Conservation (phyloP, 2,888 invertebrate species). For the Hypomecis atomaria region DNA sequence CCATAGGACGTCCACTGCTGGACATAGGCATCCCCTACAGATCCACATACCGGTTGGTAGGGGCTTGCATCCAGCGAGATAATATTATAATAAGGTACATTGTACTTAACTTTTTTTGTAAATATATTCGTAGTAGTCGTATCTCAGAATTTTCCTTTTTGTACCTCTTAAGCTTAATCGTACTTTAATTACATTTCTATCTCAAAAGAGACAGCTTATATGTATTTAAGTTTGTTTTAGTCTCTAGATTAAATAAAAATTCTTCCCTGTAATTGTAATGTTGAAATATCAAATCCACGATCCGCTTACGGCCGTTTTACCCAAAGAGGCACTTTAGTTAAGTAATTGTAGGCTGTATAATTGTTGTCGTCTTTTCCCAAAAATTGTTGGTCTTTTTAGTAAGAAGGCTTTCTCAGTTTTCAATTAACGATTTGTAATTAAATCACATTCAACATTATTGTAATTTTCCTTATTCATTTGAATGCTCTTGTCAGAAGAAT, state of each 20-base stretch:
- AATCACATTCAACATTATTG: not conserved
- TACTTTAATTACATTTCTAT: not conserved
- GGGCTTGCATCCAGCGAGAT: no score
- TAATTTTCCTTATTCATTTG: not conserved
- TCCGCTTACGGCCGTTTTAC: conserved; percentile 32
- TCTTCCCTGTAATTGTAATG: conserved; percentile 14
- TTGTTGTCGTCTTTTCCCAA: conserved; percentile 17
- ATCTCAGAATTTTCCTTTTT: no score
- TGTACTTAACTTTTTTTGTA: no score
- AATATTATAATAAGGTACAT: no score
- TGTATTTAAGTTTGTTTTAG: not conserved
- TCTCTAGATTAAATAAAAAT: not conserved
- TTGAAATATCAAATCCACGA: conserved; percentile 29
- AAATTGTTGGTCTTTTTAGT: conserved; percentile 8
- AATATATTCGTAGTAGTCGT: no score
- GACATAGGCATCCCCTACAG: no score
- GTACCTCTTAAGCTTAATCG: not conserved
- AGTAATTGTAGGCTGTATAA: conserved; percentile 30
- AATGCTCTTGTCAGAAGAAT: not conserved
- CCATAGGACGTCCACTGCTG: no score
- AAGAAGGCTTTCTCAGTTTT: not conserved
- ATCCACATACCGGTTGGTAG: no score
- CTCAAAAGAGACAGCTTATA: not conserved
- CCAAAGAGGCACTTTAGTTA: conserved; percentile 33
- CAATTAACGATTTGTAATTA: not conserved